Evolutionary conservation across 2,888 invertebrate genomes (phyloP), one percentile per base, ranked within the genome.

Genomic region (Temnothorax unifasciatus): DNA sequence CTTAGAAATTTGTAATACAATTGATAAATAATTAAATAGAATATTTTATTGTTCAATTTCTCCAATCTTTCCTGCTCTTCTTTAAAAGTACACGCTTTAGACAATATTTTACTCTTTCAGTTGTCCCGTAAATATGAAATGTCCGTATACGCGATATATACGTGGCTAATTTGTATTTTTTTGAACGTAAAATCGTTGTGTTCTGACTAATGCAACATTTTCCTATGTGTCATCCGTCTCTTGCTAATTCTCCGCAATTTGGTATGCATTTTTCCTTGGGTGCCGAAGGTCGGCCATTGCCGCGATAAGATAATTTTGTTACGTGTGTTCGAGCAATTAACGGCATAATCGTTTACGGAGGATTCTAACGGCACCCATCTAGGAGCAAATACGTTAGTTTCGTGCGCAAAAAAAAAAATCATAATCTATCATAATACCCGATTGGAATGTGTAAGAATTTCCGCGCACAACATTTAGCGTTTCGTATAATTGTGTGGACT

Each of bases 261-360:
- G 4, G 11, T 15, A 21, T n/a, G 5, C n/a, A 66, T 76, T 52
- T 77, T 68, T 68, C 44, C 44, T 77, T 68, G n/a, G 3, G 44
- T 15, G 21, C 6, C 41, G 68, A 77, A 77, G 77, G 54, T 44
- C 54, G 15, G 29, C 41, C 15, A 41, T 52, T 77, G 54, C n/a
- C 29, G 41, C 54, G 77, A 77, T 77, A 77, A 77, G 77, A 77
- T 68, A 77, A 77, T 68, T 77, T 44, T 66, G 25, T 77, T 76
- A 52, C 64, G 52, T 59, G 38, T 47, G 34, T 47, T 71, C n/a
- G 21, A 66, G 54, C 41, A 77, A 77, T 77, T 77, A 77, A 29
- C 77, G n/a, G 15, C 13, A 64, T 64, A 77, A 54, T 57, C 66
- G 41, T 68, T 68, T 68, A 54, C n/a, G 21, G 5, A 54, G 25